Percentiles rank a stretch among this genome's conserved stretches.
Evolutionary conservation across 2,113 vertebrate species (phyloP).

Genomic region (Mustela nigripes): DNA sequence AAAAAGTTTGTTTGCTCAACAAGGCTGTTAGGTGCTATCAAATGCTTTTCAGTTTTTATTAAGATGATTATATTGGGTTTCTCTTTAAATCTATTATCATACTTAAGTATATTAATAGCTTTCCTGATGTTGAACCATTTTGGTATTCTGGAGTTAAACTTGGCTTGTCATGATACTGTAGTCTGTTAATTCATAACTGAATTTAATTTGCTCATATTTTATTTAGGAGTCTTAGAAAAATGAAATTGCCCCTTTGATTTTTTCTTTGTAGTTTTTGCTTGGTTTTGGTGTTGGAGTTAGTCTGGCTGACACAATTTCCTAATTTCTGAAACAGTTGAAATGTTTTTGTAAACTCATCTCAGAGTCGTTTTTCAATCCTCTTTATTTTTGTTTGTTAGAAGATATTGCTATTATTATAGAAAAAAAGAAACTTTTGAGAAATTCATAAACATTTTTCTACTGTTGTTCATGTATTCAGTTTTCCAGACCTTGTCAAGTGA

Average conservation of each 20-base stretch:
- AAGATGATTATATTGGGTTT: not conserved
- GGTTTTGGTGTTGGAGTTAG: not conserved
- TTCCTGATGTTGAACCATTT: not conserved
- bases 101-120: not conserved
- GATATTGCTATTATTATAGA: not conserved
- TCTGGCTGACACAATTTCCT: not conserved
- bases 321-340: not conserved
- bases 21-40: not conserved
- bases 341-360: not conserved
- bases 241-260: not conserved
- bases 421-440: slow-evolving; percentile 18
- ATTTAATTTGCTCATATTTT: slow-evolving; percentile 49
- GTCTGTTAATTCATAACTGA: slow-evolving; percentile 14
- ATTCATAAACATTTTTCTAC: not conserved
- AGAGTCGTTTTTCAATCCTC: not conserved
- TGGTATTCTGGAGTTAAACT: not conserved
- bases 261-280: slow-evolving; percentile 30
- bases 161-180: not conserved
- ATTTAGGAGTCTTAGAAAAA: slow-evolving; percentile 34
- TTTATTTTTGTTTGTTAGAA: not conserved
- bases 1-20: slow-evolving; percentile 20
- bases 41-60: slow-evolving; percentile 5
- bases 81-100: not conserved
- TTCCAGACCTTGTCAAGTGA: not conserved
- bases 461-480: not conserved